Conservation (phyloP, 2,113 vertebrate genomes). For the Cynoglossus semilaevis region DNA sequence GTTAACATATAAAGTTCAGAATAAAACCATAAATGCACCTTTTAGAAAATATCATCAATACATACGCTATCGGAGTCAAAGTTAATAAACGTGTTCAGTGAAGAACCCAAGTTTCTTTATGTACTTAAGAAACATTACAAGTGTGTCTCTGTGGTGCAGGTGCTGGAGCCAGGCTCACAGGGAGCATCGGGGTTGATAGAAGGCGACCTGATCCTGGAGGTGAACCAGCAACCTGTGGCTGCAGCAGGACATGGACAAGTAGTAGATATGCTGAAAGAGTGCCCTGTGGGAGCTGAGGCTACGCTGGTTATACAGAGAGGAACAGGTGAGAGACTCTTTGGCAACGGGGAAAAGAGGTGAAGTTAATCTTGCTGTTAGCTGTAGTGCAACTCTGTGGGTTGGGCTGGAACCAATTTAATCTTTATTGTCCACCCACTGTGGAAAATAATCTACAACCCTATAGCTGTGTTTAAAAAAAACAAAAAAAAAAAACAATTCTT, state of each 20-base stretch:
- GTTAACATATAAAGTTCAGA: no score
- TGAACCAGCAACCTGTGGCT: slow-evolving; percentile 97
- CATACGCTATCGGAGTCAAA: no score
- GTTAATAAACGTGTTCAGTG: no score
- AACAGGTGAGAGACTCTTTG: slow-evolving; percentile 52
- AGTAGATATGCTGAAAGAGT: slow-evolving; percentile 99
- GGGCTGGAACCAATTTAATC: slow-evolving; percentile 12
- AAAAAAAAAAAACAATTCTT: no score
- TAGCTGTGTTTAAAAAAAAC: no score
- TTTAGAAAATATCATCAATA: no score
- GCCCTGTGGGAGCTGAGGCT: slow-evolving; percentile 91
- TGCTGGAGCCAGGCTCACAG: slow-evolving; percentile 89
- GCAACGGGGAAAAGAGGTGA: slow-evolving; percentile 1
- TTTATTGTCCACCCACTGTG: no score
- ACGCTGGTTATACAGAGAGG: slow-evolving; percentile 95
- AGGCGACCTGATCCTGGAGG: slow-evolving; percentile 98
- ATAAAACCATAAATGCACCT: no score
- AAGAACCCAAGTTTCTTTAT: no score
- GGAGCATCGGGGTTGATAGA: slow-evolving; percentile 92
- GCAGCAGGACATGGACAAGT: slow-evolving; percentile 95
- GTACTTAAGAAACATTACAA: no score
- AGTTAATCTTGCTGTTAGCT: slow-evolving; percentile 3
- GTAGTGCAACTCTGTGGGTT: slow-evolving; percentile 10
- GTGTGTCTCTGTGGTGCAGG: slow-evolving; percentile 58
- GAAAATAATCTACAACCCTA: no score